Conservation (phyloP, 2,113 vertebrate genomes). For the Oenanthe melanoleuca region DNA sequence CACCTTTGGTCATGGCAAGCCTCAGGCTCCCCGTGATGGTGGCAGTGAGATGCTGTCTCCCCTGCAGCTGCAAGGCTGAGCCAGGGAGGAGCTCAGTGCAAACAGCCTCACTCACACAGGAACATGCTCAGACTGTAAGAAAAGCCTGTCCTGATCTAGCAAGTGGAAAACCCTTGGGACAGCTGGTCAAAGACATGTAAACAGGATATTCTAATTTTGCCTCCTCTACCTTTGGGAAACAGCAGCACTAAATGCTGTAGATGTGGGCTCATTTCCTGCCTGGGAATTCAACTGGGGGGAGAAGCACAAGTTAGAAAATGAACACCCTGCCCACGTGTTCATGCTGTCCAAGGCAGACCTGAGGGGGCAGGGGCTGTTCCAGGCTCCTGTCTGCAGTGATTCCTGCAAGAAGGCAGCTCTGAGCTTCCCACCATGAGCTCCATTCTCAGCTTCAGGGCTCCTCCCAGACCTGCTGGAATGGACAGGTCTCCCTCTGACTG, state of each 20-base stretch:
- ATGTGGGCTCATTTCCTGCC: background rate
- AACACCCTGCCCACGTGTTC: rapidly evolving
- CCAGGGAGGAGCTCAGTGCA: background rate
- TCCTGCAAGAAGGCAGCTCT: background rate
- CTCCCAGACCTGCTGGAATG: background rate
- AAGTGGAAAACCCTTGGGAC: background rate
- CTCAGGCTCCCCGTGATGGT: background rate
- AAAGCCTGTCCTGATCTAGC: background rate
- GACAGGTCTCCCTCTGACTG: background rate
- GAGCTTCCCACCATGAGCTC: background rate
- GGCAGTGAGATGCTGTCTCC: background rate
- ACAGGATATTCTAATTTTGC: conserved; percentile 56
- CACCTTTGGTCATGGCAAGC: background rate
- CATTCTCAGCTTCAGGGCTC: background rate
- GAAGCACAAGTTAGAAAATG: background rate
- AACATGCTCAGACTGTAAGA: background rate
- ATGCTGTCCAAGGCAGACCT: background rate
- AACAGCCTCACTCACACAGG: background rate
- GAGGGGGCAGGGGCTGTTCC: background rate
- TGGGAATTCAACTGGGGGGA: background rate
- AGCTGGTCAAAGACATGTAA: conserved; percentile 8
- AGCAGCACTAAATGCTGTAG: background rate
- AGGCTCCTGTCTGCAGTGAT: background rate
- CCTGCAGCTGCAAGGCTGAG: background rate
- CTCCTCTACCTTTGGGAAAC: background rate